Evolutionary conservation across 2,888 invertebrate species (phyloP).

Genomic region (Agriotes lineatus): DNA sequence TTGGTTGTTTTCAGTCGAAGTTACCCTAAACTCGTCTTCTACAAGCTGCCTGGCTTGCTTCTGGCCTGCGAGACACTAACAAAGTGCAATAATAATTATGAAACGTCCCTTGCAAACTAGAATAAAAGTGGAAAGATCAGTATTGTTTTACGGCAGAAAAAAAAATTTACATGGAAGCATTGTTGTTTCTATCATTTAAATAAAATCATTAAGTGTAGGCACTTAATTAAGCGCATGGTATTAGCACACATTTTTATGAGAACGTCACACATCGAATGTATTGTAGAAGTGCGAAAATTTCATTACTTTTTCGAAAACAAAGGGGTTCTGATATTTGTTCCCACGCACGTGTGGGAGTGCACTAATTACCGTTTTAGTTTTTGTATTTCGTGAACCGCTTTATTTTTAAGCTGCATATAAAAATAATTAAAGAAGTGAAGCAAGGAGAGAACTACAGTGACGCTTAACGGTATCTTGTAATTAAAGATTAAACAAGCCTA

Average conservation of each 20-base stretch:
- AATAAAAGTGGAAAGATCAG: background rate
- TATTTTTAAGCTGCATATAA: background rate
- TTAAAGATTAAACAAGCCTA: background rate
- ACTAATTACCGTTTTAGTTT: background rate
- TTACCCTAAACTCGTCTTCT: no score
- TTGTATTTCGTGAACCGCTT: background rate
- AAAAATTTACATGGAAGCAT: background rate
- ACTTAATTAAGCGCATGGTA: background rate
- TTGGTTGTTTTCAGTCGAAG: no score
- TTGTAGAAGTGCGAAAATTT: constrained; percentile 17
- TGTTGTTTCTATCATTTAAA: constrained; percentile 4
- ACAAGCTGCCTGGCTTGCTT: no score
- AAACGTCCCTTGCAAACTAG: background rate
- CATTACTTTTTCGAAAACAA: constrained; percentile 5
- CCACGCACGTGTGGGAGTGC: constrained; percentile 5
- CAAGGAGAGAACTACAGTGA: background rate
- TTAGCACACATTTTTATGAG: constrained; percentile 14
- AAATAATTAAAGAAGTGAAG: background rate
- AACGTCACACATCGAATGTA: background rate
- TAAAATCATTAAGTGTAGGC: constrained; percentile 11
- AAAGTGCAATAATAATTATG: background rate
- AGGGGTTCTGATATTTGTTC: constrained; percentile 1
- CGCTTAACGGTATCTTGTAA: background rate
- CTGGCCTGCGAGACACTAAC: no score
- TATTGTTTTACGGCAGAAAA: background rate